These are phyloP conservation scores for Sycobia sp. DNA, from an alignment of 1,140 invertebrate species.

Conservation along the genomic window DNA sequence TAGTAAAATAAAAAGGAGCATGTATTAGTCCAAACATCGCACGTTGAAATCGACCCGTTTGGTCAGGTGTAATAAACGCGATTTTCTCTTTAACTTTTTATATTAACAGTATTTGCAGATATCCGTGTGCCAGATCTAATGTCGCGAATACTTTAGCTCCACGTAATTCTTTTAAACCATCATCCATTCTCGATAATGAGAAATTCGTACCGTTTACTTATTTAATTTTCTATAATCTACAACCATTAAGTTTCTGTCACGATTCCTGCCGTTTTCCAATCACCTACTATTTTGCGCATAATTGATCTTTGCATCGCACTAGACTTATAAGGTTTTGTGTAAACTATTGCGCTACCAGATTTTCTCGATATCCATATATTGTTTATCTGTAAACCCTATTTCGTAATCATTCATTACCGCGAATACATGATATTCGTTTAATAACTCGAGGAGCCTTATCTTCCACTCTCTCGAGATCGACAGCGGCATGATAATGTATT, in stretches of 20 bases:
- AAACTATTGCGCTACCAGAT: background rate
- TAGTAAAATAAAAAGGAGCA: slow-evolving; percentile 39
- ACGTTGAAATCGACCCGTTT: slow-evolving; percentile 42
- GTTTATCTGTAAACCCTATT: slow-evolving; percentile 10
- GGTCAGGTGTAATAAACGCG: slow-evolving; percentile 45
- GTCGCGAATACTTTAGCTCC: slow-evolving; percentile 21
- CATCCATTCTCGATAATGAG: slow-evolving; percentile 37
- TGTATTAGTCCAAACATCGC: slow-evolving; percentile 49
- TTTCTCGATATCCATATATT: slow-evolving; percentile 33
- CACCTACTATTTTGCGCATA: slow-evolving; percentile 7
- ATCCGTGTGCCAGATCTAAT: slow-evolving; percentile 36
- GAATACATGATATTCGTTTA: slow-evolving; percentile 1
- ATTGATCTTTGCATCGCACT: background rate
- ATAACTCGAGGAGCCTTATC: background rate
- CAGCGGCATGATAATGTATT: too few relatives aligned
- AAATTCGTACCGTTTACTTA: slow-evolving; percentile 35
- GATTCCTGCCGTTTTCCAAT: slow-evolving; percentile 21
- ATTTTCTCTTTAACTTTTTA: slow-evolving; percentile 43
- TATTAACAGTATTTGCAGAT: slow-evolving; percentile 33
- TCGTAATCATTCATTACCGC: background rate
- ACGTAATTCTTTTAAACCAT: slow-evolving; percentile 33
- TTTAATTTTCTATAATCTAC: slow-evolving; percentile 39
- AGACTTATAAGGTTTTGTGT: slow-evolving; percentile 11
- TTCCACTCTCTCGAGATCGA: background rate
- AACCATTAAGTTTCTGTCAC: slow-evolving; percentile 21